phyloP scores from a whole-genome alignment of 1,140 invertebrate species.

The Euwallacea fornicatus region DNA sequence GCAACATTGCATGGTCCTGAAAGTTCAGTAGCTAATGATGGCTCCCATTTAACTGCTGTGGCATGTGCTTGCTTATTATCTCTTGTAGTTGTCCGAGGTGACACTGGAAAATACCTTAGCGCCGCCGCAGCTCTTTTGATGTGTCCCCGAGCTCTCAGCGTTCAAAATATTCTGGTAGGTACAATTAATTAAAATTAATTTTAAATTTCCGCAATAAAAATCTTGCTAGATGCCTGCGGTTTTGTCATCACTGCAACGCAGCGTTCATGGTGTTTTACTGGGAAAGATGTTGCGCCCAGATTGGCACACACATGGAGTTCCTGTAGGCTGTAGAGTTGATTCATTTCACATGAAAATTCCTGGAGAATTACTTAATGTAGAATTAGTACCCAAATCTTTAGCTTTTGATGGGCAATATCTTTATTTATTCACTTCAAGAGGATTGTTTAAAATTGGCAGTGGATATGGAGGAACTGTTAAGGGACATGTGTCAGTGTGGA shows the following conservation, averaged over 20 bases:
- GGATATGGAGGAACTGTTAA: conserved; percentile 89
- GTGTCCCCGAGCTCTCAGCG: conserved; percentile 74
- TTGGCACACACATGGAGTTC: conserved; percentile 87
- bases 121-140: conserved; percentile 87
- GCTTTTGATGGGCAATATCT: conserved; percentile 87
- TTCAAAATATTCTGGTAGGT: conserved; percentile 77
- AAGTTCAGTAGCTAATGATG: conserved; percentile 60
- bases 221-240: conserved; percentile 77
- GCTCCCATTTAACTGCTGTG: conserved; percentile 75
- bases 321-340: conserved; percentile 72
- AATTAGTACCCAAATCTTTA: conserved; percentile 62
- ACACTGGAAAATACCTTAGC: conserved; percentile 88
- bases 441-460: conserved; percentile 88
- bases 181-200: not conserved
- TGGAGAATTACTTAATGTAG: conserved; percentile 52
- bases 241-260: conserved; percentile 82
- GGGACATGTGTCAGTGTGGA: conserved; percentile 81
- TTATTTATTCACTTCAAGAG: conserved; percentile 77
- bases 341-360: conserved; percentile 65
- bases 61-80: conserved; percentile 89
- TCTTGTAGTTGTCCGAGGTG: conserved; percentile 87
- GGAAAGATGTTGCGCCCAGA: conserved; percentile 82
- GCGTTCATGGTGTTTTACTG: conserved; percentile 83
- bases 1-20: conserved; percentile 68
- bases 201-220: too few relatives aligned